These are phyloP conservation scores for Perodicticus potto DNA, from an alignment of 2,797 vertebrate species.

Conservation along the genomic window DNA sequence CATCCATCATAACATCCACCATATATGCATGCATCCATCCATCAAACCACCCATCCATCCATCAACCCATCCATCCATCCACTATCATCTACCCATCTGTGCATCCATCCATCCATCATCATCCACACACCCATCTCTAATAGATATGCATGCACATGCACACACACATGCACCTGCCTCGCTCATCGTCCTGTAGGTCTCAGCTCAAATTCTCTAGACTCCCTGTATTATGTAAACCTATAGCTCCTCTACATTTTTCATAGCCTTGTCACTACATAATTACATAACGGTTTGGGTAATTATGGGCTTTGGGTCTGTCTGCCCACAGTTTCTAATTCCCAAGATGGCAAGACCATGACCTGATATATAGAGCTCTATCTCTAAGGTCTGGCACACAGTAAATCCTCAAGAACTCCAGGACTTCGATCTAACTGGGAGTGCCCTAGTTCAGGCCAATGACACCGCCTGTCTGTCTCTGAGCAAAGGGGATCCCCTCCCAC, in stretches of 20 bases:
- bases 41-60: not conserved
- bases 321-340: not conserved
- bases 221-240: not conserved
- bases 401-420: not conserved
- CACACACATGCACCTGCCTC: not conserved
- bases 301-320: not conserved
- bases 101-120: not conserved
- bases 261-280: not conserved
- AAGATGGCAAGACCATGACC: not conserved
- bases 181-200: constrained; percentile 13
- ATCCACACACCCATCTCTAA: not conserved
- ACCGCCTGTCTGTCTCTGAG: not conserved
- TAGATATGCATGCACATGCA: not conserved
- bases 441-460: not conserved
- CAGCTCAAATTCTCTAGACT: not conserved
- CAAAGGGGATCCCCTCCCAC: not conserved
- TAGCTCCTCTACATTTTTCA: not conserved
- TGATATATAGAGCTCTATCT: not conserved
- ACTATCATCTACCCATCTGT: not conserved
- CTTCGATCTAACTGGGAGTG: not conserved
- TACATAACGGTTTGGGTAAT: not conserved
- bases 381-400: not conserved
- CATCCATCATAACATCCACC: not conserved
- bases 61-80: not conserved
- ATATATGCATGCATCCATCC: no score